Base-by-base conservation (phyloP, 2,888 invertebrate species). In the Halictus ligatus region DNA sequence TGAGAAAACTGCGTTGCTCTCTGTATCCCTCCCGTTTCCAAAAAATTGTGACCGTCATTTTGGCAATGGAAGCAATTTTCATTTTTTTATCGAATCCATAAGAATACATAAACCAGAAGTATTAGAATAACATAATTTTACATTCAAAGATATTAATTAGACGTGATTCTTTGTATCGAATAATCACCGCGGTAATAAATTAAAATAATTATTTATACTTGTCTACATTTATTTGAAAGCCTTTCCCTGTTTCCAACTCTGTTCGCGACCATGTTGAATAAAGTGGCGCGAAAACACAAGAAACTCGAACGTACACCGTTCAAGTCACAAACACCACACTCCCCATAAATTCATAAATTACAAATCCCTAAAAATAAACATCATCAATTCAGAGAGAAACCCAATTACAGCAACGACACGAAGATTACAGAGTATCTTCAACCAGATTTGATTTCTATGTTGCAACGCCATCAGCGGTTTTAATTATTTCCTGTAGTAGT, bases 1-100 rank as follows among this genome's bases (percentile, higher is more conserved):
- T 86, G 84, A 83, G 88, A 64, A 40, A 58, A 54, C 40, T 21
- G n/a, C 58, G 54, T 58, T 21, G 54, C 6, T 78, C 71, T 48
- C 46, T 48, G 0, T 12, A 4, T 4, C 15, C 7, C 40, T 10
- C 10, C 10, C 35, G 18, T 29, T 21, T 67, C 29, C 35, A 3
- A 35, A 35, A 35, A 15, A 35, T 29, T 21, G 3, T 2, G 15
- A 18, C 1, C 18, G 15, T 1, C 18, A 18, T 15, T 35, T 35
- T 35, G 35, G 35, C 35, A 35, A 35, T 35, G 35, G 2, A 35
- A 35, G 35, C 3, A 35, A 35, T 35, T 35, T 35, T 35, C 35
- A 35, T 2, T 35, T 35, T 35, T 35, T 35, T 4, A 35, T 35
- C 35, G 5, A 35, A 35, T 35, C 35, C 35, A 35, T 35, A 5